Base-by-base conservation (phyloP, 2,888 invertebrate species). In the Cephus runcator region DNA sequence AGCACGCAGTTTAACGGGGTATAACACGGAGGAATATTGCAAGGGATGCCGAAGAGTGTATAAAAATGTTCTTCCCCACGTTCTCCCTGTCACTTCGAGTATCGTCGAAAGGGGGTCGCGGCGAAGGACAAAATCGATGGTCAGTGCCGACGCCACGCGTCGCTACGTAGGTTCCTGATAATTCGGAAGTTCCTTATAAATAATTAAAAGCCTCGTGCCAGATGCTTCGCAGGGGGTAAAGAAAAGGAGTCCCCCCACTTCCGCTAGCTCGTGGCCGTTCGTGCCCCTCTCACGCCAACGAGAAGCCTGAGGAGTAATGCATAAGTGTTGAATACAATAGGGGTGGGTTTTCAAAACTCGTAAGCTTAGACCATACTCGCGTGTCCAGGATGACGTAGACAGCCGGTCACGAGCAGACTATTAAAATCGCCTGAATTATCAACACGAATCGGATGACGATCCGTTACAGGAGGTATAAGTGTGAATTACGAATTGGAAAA, bases 151-250 rank as follows among this genome's bases (percentile, higher is more conserved):
- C 79, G 80, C 77, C 79, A 34, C 78, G 75, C 79, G 40, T 76
- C 78, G 69, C 76, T 77, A 79, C 78, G 75, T 81, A 76, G 35
- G 34, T 34, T 73, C 35, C 35, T 73, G 34, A 56, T 73, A 73
- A 79, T 77, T 80, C 73, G 78, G 71, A 81, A 81, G 81, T 84
- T 81, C 75, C 81, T 83, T 84, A 83, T 84, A 84, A 84, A 84
- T 84, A 84, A 82, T 83, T 82, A 82, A 83, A 77, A 81, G 83
- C 79, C 83, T 83, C 82, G 82, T 83, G 83, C 82, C 83, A 83
- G 83, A 83, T 83, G 83, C 81, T 75, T 80, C 68, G 76, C 74
- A 30, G 79, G 76, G 76, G 74, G 31, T 71, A 71, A 71, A 34
- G 33, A 71, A 71, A 34, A 23, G 33, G 12, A 71, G 71, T 1